phyloP scores from a whole-genome alignment of 1,140 invertebrate genomes.

The Drosophila arizonae region DNA sequence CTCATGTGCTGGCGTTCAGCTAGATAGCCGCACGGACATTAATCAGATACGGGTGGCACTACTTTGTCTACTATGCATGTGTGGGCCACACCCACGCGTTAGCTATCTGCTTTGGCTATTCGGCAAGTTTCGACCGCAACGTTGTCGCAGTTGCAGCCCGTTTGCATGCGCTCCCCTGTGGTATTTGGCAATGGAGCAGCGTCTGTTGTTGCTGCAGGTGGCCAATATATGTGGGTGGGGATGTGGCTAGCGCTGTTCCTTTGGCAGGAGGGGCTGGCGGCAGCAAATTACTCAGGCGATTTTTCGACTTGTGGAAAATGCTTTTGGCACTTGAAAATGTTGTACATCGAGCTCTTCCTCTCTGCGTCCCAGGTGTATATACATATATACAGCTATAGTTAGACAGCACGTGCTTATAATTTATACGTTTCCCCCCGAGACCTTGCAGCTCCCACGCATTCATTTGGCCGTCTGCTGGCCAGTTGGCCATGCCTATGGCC shows the following conservation, averaged over 20 bases:
- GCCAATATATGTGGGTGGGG: conserved; percentile 24
- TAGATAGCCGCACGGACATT: conserved; percentile 21
- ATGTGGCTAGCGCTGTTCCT: not conserved
- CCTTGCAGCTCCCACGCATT: conserved; percentile 4
- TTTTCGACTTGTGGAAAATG: conserved; percentile 28
- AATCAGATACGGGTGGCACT: conserved; percentile 31
- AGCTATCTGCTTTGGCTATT: conserved; percentile 31
- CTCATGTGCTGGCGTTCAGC: not conserved
- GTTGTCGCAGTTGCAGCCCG: conserved; percentile 46
- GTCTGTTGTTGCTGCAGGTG: conserved; percentile 1
- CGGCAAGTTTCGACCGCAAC: conserved; percentile 58
- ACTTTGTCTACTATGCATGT: not conserved
- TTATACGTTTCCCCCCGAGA: conserved; percentile 30
- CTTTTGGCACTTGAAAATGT: conserved; percentile 41
- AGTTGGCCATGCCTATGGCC: not conserved
- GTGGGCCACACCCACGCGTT: conserved; percentile 6
- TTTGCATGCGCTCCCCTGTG: conserved; percentile 12
- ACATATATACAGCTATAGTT: not conserved
- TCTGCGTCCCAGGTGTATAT: not conserved
- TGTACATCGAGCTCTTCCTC: not conserved
- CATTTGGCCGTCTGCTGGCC: not conserved
- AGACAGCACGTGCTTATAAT: conserved; percentile 28
- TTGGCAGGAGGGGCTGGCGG: conserved; percentile 3
- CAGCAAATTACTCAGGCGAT: conserved; percentile 19
- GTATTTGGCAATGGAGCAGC: conserved; percentile 29